phyloP scores from a whole-genome alignment of 2,113 vertebrate genomes.

The Triplophysa siluroides region DNA sequence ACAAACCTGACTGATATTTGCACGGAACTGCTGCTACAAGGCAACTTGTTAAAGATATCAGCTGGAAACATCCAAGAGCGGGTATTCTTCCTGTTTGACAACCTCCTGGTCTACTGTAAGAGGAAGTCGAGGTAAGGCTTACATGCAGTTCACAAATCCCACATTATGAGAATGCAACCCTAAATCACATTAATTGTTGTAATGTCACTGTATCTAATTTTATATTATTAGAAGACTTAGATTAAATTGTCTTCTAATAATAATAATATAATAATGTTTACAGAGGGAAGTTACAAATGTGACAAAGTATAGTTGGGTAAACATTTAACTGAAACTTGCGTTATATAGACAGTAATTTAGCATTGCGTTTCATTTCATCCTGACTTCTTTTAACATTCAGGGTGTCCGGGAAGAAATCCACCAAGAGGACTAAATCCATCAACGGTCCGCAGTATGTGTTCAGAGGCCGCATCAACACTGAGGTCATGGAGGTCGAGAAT shows the following conservation, averaged over 20 bases:
- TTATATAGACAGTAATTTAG: neutral
- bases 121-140: constrained; percentile 90
- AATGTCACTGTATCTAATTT: neutral
- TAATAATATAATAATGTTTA: too few species aligned
- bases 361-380: neutral
- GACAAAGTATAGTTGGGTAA: too few species aligned
- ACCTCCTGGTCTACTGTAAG: constrained; percentile 97
- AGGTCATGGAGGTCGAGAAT: constrained; percentile 99
- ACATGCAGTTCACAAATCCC: neutral
- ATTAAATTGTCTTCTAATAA: too few species aligned
- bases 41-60: constrained; percentile 95
- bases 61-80: constrained; percentile 98
- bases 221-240: too few species aligned
- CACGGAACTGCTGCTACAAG: constrained; percentile 92
- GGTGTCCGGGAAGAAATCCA: constrained; percentile 93
- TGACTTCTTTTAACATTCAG: constrained; percentile 68
- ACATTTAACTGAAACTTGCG: neutral
- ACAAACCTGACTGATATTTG: constrained; percentile 98
- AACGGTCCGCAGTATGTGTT: constrained; percentile 95
- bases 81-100: constrained; percentile 98
- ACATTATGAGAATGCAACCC: neutral
- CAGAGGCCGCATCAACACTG: constrained; percentile 96
- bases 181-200: neutral
- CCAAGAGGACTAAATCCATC: constrained; percentile 95
- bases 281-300: too few species aligned